Percentiles rank a stretch among this genome's conserved stretches.
Evolutionary conservation across 2,113 vertebrate genomes (phyloP).

Genomic region (Pipra filicauda): DNA sequence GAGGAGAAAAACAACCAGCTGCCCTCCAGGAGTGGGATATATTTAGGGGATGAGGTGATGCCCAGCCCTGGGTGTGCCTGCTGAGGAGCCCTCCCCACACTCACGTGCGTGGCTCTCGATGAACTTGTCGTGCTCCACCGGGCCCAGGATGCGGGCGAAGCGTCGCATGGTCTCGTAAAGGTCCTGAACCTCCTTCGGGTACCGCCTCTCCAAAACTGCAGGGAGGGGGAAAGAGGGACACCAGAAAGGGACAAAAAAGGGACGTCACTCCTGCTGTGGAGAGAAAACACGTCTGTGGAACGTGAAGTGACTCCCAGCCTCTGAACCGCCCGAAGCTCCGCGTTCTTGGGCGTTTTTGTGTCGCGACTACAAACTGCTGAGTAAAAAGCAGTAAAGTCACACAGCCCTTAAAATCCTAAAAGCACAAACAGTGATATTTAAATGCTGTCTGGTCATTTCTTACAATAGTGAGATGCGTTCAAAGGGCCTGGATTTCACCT

Average conservation of each 20-base stretch:
- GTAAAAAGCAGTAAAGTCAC: not conserved
- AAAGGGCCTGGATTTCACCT: not conserved
- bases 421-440: not conserved
- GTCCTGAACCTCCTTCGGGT: constrained; percentile 95
- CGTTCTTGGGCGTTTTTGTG: not conserved
- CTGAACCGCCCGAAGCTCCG: rapidly evolving
- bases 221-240: not conserved
- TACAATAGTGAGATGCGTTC: not conserved
- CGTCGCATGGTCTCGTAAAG: constrained; percentile 92
- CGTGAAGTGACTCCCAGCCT: rapidly evolving
- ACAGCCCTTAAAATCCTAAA: not conserved
- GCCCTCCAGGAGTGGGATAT: not conserved
- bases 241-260: not conserved
- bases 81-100: constrained; percentile 34
- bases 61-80: not conserved
- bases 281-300: not conserved
- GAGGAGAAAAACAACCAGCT: not conserved
- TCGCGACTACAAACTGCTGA: rapidly evolving
- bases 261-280: not conserved
- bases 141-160: constrained; percentile 91
- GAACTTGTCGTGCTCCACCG: constrained; percentile 94
- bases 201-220: constrained; percentile 91
- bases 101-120: constrained; percentile 95
- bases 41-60: not conserved
- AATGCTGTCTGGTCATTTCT: not conserved